phyloP scores from a whole-genome alignment of 2,888 invertebrate genomes.

The Alsophila aescularia region DNA sequence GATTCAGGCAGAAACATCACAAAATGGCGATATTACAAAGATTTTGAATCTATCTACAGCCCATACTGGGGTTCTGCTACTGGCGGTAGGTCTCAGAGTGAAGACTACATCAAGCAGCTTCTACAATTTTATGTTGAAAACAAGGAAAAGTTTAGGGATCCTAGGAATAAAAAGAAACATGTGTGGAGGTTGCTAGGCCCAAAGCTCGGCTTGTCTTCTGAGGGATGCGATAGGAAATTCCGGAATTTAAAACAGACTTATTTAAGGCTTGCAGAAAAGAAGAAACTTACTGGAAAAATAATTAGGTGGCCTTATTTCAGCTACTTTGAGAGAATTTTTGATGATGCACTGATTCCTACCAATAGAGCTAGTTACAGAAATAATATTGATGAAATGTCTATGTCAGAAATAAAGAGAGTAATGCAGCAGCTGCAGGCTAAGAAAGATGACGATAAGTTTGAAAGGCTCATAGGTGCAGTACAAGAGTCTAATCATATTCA shows the following conservation, averaged over 20 bases:
- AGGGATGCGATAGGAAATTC: conserved; percentile 75
- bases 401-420: conserved; percentile 58
- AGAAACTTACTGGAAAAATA: conserved; percentile 59
- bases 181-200: conserved; percentile 66
- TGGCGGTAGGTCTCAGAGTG: conserved; percentile 47
- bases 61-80: conserved; percentile 24
- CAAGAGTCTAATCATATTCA: conserved; percentile 74
- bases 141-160: conserved; percentile 67
- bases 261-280: conserved; percentile 63
- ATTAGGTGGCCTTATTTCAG: conserved; percentile 72
- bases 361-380: conserved; percentile 23
- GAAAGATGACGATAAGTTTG: conserved; percentile 63
- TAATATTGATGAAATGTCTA: conserved; percentile 47
- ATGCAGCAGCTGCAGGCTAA: conserved; percentile 52
- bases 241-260: conserved; percentile 77
- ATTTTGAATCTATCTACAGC: conserved; percentile 68
- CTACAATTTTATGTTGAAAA: conserved; percentile 69
- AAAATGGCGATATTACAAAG: conserved; percentile 73
- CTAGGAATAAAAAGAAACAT: conserved; percentile 65
- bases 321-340: conserved; percentile 72
- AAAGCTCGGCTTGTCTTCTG: conserved; percentile 62
- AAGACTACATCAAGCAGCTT: conserved; percentile 68
- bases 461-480: conserved; percentile 59
- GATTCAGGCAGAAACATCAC: conserved; percentile 57
- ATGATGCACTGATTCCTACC: conserved; percentile 33